A percentile compares a stretch with the other conserved stretches of the same genome.
Evolutionary conservation across 2,888 invertebrate species (phyloP).

Genomic region (Archips xylosteana): DNA sequence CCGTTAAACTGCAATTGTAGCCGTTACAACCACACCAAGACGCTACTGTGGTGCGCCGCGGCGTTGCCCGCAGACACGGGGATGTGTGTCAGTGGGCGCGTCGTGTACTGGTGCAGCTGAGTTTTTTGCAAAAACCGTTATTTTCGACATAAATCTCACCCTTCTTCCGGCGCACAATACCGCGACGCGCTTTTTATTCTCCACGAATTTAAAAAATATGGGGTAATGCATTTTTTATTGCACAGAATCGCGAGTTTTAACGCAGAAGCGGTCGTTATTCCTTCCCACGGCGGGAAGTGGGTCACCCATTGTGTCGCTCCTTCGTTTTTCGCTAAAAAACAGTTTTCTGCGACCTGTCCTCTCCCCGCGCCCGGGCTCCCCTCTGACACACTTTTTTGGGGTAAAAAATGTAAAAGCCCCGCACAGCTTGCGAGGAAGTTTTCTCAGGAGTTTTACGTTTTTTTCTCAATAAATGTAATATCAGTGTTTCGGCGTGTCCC

Average conservation of each 20-base stretch:
- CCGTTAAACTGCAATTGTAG: slow-evolving; percentile 27
- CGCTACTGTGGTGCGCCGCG: too few relatives aligned
- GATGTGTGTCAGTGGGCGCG: slow-evolving; percentile 39
- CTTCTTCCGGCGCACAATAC: slow-evolving; percentile 79
- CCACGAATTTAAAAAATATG: slow-evolving; percentile 77
- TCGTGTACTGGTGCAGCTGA: slow-evolving; percentile 67
- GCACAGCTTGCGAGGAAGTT: slow-evolving; percentile 79
- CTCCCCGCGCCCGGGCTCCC: slow-evolving; percentile 58
- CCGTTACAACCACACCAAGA: background rate
- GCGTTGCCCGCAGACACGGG: background rate
- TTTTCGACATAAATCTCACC: slow-evolving; percentile 83
- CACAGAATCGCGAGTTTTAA: slow-evolving; percentile 63
- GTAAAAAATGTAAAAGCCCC: slow-evolving; percentile 79
- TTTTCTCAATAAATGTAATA: slow-evolving; percentile 63
- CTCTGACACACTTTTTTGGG: slow-evolving; percentile 82
- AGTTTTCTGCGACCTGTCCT: slow-evolving; percentile 72
- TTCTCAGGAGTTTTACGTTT: slow-evolving; percentile 75
- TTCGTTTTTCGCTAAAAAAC: slow-evolving; percentile 81
- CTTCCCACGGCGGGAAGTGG: slow-evolving; percentile 85
- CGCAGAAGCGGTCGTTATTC: slow-evolving; percentile 80
- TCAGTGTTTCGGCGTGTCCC: slow-evolving; percentile 16
- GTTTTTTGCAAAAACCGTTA: slow-evolving; percentile 82
- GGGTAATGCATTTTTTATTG: slow-evolving; percentile 85
- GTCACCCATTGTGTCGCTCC: slow-evolving; percentile 81
- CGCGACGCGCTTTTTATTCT: slow-evolving; percentile 72